Evolutionary conservation across 1,140 invertebrate genomes (phyloP), one percentile per base, ranked within the genome.

Genomic region (Atta colombica): DNA sequence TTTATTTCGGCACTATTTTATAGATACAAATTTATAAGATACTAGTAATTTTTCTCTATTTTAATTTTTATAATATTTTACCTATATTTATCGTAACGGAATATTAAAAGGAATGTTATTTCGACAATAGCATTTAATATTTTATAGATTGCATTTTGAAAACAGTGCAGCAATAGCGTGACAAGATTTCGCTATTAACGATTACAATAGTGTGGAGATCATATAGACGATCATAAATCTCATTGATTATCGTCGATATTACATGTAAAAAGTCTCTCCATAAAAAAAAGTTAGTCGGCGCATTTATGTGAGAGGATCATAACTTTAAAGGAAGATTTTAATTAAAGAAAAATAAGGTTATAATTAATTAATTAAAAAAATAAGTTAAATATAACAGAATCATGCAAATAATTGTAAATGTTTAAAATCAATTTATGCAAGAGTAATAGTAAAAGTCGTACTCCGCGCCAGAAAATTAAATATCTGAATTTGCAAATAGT

Each of bases 171-270:
- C 45, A 51, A 68, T 53, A 53, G 31, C 18, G 77, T 68, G 61
- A 80, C 61, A 80, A 68, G 77, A 68, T 68, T 68, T 51, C 3
- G 28, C 77, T 80, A 80, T 80, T 80, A 80, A 80, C 45, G 61
- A 68, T 80, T 80, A 80, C 61, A 80, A 68, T 80, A 80, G 45
- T 25, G 28, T 66, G 14, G 77, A 28, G 28, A 80, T 31, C 18
- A 66, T 39, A 68, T 31, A 18, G n/a, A 35, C 45, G 77, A 55
- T 68, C 77, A 80, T 80, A 80, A 80, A 80, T 80, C 77, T 53
- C 61, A 68, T n/a, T 53, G 45, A 45, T n/a, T 53, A 51, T 68
- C 45, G 61, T 14, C 45, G 28, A 53, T 80, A 77, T 39, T 18
- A 18, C 53, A 35, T 74, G 35, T 55, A 65, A 39, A 65, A 65